Conservation (phyloP, 2,888 invertebrate species). For the Mesorhabditis spiculigera region DNA sequence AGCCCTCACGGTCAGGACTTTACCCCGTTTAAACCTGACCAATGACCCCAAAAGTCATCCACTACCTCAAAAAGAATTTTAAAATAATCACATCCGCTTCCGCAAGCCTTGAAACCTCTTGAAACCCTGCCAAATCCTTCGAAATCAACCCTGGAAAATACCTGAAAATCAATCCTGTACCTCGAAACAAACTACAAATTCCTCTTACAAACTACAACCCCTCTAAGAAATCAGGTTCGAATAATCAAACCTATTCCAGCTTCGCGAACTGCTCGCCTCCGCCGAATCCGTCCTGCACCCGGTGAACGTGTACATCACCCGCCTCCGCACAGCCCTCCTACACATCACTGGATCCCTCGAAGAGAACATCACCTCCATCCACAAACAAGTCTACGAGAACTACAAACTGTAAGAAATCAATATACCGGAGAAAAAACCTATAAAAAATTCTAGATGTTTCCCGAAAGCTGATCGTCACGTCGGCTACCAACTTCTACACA, state of each 20-base stretch:
- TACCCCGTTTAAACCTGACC: too few relatives aligned
- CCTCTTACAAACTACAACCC: too few relatives aligned
- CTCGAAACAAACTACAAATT: constrained; percentile 11
- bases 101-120: too few relatives aligned
- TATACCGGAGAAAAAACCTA: neutral
- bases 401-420: constrained; percentile 33
- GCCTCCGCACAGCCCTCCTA: constrained; percentile 47
- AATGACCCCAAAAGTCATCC: too few relatives aligned
- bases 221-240: too few relatives aligned
- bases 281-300: constrained; percentile 47
- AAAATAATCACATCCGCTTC: too few relatives aligned
- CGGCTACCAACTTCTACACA: constrained; percentile 52
- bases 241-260: constrained; percentile 26
- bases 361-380: constrained; percentile 37
- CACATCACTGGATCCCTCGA: constrained; percentile 46
- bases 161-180: neutral
- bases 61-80: too few relatives aligned
- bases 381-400: constrained; percentile 51
- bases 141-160: too few relatives aligned
- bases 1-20: too few relatives aligned
- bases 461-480: constrained; percentile 54
- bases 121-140: too few relatives aligned
- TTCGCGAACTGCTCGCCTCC: constrained; percentile 27
- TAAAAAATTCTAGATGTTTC: constrained; percentile 36
- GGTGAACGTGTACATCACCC: constrained; percentile 50